Conservation (phyloP, 2,888 invertebrate genomes). For the Pinctada fucata region DNA sequence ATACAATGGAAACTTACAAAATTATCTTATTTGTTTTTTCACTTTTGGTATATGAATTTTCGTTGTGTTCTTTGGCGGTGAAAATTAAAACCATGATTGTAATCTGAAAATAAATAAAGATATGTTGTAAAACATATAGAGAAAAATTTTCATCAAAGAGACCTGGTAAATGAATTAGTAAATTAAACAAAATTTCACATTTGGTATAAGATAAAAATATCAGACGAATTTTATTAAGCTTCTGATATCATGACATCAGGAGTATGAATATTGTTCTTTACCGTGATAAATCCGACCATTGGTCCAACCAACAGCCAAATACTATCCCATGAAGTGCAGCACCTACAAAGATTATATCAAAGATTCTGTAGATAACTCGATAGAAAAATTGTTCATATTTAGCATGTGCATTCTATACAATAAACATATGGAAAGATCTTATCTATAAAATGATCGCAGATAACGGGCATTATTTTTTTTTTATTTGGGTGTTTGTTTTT, state of each 20-base stretch:
- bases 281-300: conserved; percentile 73
- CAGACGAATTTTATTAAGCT: too few species aligned
- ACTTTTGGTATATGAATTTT: conserved; percentile 77
- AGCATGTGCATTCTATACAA: background rate
- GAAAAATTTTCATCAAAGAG: too few species aligned
- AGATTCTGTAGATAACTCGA: background rate
- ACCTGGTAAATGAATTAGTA: too few species aligned
- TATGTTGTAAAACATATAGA: background rate
- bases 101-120: conserved; percentile 61
- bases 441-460: too few species aligned
- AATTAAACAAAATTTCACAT: too few species aligned
- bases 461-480: too few species aligned
- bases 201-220: too few species aligned
- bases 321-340: conserved; percentile 74
- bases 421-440: too few species aligned
- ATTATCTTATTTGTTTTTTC: conserved; percentile 77
- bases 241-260: too few species aligned
- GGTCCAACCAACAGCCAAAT: conserved; percentile 77
- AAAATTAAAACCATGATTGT: conserved; percentile 76
- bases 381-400: background rate
- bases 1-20: conserved; percentile 63
- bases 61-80: conserved; percentile 77
- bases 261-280: conserved; percentile 46
- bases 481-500: too few species aligned
- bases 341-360: conserved; percentile 63